These are phyloP conservation scores for Oreochromis niloticus DNA, from an alignment of 2,113 vertebrate species.

Conservation along the genomic window DNA sequence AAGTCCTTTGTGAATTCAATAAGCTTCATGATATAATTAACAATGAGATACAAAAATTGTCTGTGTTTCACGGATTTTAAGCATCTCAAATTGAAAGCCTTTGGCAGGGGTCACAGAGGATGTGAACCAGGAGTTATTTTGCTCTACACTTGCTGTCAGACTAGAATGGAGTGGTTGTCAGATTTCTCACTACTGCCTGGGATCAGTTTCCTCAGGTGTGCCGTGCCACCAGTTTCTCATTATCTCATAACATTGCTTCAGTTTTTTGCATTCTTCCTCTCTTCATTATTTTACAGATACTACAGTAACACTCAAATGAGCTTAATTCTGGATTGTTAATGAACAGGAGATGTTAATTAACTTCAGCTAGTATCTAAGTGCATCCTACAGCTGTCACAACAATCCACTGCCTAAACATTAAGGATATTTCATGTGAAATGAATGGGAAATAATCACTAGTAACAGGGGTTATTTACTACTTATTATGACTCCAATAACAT, in stretches of 20 bases:
- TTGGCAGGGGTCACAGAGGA: neutral
- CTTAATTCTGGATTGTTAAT: neutral
- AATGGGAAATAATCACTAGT: neutral
- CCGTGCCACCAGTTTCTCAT: neutral
- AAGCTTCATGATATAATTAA: neutral
- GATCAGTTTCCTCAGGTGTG: neutral
- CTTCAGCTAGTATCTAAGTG: neutral
- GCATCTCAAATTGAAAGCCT: neutral
- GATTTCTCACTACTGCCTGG: neutral
- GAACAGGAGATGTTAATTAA: neutral
- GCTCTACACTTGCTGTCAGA: neutral
- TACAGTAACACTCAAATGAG: neutral
- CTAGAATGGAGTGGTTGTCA: neutral
- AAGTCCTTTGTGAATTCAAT: neutral
- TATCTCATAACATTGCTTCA: neutral
- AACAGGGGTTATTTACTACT: neutral
- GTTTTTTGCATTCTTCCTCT: neutral
- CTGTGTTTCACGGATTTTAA: neutral
- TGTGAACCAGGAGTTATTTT: neutral
- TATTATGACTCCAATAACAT: neutral
- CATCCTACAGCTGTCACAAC: neutral
- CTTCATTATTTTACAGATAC: neutral
- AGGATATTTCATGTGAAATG: neutral
- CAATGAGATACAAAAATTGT: neutral
- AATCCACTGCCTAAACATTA: neutral